These are phyloP conservation scores for Lepidurus arcticus DNA, from an alignment of 1,140 invertebrate genomes.

Conservation along the genomic window DNA sequence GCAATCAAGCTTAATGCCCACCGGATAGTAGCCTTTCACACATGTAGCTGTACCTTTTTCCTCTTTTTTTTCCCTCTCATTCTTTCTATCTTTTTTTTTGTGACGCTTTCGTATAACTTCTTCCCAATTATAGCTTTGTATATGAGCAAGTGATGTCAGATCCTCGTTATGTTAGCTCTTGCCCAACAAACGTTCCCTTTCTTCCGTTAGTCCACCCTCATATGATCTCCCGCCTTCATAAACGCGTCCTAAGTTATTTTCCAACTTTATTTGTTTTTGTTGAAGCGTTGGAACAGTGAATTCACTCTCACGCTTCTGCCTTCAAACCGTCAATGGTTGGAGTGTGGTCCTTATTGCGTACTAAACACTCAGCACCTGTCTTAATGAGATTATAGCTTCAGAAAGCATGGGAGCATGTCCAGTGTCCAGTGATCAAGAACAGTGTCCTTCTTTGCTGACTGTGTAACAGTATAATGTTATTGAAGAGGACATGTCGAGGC, in stretches of 20 bases:
- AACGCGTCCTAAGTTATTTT: background rate
- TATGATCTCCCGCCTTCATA: background rate
- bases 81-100: background rate
- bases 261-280: background rate
- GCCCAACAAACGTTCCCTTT: background rate
- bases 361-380: no score
- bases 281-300: no score
- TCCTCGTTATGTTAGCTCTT: background rate
- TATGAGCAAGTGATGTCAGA: background rate
- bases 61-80: background rate
- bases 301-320: no score
- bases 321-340: no score
- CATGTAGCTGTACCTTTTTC: background rate
- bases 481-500: no score
- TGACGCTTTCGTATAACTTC: background rate
- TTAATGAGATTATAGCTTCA: no score
- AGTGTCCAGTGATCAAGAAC: no score
- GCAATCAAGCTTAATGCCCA: background rate
- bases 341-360: no score
- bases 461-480: no score
- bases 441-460: no score
- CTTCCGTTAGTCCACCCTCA: no score
- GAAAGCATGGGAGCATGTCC: no score
- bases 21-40: background rate
- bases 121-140: background rate